Evolutionary conservation across 2,888 invertebrate genomes (phyloP).

Genomic region (Pterobdella sp.): DNA sequence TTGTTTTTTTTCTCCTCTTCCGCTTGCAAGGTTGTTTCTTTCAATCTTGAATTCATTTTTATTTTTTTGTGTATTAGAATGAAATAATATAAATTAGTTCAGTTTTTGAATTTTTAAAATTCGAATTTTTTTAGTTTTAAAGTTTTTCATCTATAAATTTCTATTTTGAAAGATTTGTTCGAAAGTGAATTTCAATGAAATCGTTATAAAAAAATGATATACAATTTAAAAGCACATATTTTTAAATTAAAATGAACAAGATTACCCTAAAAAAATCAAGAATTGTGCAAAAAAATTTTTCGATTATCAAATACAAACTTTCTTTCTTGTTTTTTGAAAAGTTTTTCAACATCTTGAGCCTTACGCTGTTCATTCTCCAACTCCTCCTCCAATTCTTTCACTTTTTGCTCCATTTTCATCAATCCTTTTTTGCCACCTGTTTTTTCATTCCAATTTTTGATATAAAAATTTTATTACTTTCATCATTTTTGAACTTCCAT

Average conservation of each 20-base stretch:
- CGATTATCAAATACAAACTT: not conserved
- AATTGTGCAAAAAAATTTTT: not conserved
- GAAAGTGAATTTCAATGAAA: not conserved
- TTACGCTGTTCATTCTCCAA: constrained; percentile 95
- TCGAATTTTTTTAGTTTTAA: not conserved
- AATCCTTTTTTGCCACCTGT: constrained; percentile 78
- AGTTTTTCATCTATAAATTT: not conserved
- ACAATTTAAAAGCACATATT: not conserved
- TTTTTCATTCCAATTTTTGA: too few relatives aligned
- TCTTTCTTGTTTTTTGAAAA: constrained; percentile 87
- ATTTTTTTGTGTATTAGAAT: not conserved
- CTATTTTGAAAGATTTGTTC: not conserved
- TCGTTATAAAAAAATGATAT: not conserved
- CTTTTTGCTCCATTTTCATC: constrained; percentile 84
- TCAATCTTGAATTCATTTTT: not conserved
- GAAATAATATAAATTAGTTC: not conserved
- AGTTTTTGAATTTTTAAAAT: not conserved
- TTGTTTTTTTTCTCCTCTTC: constrained; percentile 29
- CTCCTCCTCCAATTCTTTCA: constrained; percentile 60
- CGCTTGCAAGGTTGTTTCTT: constrained; percentile 26
- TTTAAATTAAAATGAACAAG: not conserved
- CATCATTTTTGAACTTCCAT: too few relatives aligned
- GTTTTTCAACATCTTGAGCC: constrained; percentile 97
- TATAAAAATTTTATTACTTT: too few relatives aligned
- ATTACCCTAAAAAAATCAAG: not conserved